Evolutionary conservation across 2,113 vertebrate species (phyloP).

Genomic region (Pedetes capensis): DNA sequence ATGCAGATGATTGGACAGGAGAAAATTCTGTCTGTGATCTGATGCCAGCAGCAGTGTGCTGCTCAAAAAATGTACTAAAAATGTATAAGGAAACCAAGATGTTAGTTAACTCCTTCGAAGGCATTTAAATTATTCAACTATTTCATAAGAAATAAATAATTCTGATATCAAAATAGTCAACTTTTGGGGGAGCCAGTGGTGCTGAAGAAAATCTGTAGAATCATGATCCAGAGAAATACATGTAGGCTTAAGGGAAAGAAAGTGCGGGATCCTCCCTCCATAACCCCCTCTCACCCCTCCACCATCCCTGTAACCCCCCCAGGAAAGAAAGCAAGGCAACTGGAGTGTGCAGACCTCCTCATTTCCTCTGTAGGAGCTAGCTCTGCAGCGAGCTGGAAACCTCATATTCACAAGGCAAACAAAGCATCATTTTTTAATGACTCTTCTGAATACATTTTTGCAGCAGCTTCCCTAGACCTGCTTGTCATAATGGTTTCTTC

Average conservation of each 20-base stretch:
- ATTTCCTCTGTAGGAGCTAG: conserved; percentile 84
- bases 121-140: conserved; percentile 74
- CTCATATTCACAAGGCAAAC: conserved; percentile 96
- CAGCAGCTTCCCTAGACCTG: conserved; percentile 90
- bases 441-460: conserved; percentile 93
- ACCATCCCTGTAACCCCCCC: background rate
- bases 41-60: conserved; percentile 54
- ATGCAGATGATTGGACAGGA: background rate
- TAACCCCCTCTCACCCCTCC: background rate
- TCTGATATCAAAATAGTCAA: conserved; percentile 72
- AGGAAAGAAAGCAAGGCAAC: conserved; percentile 48
- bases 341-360: conserved; percentile 80
- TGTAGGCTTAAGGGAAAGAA: conserved; percentile 69
- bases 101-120: conserved; percentile 75
- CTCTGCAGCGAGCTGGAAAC: conserved; percentile 85
- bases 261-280: conserved; percentile 45
- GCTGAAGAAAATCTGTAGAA: conserved; percentile 69
- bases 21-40: conserved; percentile 64
- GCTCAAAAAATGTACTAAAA: conserved; percentile 34
- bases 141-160: conserved; percentile 73
- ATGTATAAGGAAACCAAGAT: conserved; percentile 36
- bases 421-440: conserved; percentile 98
- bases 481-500: conserved; percentile 97
- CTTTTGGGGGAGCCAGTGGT: conserved; percentile 62
- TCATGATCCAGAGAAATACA: conserved; percentile 46